Conservation (phyloP, 1,140 invertebrate species). For the Drosophila nasuta region DNA sequence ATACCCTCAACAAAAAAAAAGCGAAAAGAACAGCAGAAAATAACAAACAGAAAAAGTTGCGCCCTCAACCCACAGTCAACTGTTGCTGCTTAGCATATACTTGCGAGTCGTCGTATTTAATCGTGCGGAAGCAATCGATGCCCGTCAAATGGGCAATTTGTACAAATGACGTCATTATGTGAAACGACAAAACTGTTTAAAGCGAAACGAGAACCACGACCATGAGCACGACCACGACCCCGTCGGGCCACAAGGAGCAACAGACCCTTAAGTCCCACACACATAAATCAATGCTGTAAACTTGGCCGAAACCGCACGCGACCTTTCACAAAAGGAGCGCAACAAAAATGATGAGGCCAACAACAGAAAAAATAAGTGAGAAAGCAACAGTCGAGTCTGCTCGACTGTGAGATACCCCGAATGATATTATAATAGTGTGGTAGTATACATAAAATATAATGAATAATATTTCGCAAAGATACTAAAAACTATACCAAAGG, state of each 20-base stretch:
- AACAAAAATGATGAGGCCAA: not conserved
- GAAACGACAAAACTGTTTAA: conserved; percentile 31
- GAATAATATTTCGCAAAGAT: too few relatives aligned
- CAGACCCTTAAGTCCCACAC: conserved; percentile 40
- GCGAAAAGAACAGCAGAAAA: not conserved
- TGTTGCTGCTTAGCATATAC: conserved; percentile 70
- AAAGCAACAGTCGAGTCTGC: too few relatives aligned
- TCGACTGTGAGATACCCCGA: too few relatives aligned
- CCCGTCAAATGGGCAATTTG: conserved; percentile 75
- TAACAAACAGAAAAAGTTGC: conserved; percentile 13
- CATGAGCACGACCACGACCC: conserved; percentile 1
- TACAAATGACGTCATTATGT: conserved; percentile 75
- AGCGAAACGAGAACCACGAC: conserved; percentile 11
- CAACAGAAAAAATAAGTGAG: not conserved
- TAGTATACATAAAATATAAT: too few relatives aligned
- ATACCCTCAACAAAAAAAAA: conserved; percentile 1
- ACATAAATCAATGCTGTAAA: conserved; percentile 77
- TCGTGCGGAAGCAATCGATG: conserved; percentile 81
- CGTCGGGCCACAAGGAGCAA: conserved; percentile 18
- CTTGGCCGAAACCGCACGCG: conserved; percentile 68
- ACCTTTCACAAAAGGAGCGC: conserved; percentile 47
- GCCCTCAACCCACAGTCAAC: conserved; percentile 31
- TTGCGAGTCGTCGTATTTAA: conserved; percentile 48
- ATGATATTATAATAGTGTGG: too few relatives aligned
- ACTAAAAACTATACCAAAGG: too few relatives aligned